These are phyloP conservation scores for Ceuthmochares aereus DNA, from an alignment of 2,113 vertebrate genomes.

Conservation along the genomic window DNA sequence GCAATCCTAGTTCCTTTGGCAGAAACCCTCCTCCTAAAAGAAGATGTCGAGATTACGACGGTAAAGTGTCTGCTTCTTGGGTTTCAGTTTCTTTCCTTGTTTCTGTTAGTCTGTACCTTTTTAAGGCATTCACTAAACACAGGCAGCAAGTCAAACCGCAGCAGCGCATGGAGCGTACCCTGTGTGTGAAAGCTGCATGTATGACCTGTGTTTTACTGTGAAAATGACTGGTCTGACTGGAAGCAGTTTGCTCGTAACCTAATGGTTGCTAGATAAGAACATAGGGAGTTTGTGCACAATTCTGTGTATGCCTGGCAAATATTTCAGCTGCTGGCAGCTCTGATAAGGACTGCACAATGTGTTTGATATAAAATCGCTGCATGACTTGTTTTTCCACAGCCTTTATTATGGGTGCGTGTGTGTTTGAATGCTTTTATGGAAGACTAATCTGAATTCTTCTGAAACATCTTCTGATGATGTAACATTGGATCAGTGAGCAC, in stretches of 20 bases:
- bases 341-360: background rate
- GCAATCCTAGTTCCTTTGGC: slow-evolving; percentile 86
- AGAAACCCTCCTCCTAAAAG: slow-evolving; percentile 88
- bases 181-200: background rate
- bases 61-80: slow-evolving; percentile 71
- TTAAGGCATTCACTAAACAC: background rate
- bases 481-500: background rate
- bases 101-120: background rate
- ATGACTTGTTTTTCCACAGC: background rate
- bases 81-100: background rate
- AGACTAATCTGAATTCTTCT: background rate
- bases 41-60: slow-evolving; percentile 96
- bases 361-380: background rate
- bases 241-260: background rate
- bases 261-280: background rate
- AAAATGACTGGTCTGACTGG: background rate
- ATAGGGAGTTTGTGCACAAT: background rate
- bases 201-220: background rate
- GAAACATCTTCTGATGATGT: background rate
- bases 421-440: background rate
- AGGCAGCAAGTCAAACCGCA: background rate
- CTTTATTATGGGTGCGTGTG: background rate
- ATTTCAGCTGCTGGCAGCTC: background rate
- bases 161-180: background rate
- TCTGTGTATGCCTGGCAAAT: background rate